Conservation (phyloP, 2,113 vertebrate species). For the Amphilophus citrinellus region DNA sequence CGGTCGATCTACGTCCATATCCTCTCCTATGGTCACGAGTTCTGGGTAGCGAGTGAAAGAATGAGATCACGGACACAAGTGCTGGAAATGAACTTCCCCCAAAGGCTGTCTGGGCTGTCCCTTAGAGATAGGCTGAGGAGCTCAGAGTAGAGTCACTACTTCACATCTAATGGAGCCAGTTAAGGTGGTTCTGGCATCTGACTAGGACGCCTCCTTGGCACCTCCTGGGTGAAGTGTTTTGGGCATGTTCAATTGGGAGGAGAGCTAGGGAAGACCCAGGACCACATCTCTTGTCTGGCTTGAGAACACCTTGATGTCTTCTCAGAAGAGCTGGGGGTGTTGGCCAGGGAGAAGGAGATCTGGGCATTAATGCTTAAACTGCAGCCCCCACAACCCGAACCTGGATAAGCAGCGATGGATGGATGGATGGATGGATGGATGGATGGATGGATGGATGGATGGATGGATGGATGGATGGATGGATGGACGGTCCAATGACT, state of each 20-base stretch:
- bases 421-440: too few species aligned
- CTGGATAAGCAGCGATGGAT: background rate
- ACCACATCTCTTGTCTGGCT: fast-evolving
- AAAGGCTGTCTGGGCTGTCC: too few species aligned
- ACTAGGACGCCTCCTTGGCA: background rate
- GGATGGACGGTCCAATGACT: background rate
- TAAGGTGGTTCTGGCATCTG: background rate
- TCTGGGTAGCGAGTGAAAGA: too few species aligned
- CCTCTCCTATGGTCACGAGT: too few species aligned
- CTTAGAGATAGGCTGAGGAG: too few species aligned
- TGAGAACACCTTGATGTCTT: background rate
- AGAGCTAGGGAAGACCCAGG: background rate
- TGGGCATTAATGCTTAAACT: background rate
- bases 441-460: background rate
- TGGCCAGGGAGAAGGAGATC: background rate
- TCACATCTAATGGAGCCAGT: background rate
- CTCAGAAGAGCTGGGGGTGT: background rate
- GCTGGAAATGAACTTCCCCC: too few species aligned
- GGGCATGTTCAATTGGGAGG: background rate
- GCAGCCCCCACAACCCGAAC: background rate
- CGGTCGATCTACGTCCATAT: too few species aligned
- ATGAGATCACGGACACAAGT: too few species aligned
- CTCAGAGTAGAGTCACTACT: too few species aligned
- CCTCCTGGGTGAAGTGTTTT: background rate
- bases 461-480: too few species aligned